Evolutionary conservation across 2,797 vertebrate genomes (phyloP).

Genomic region (Myotis vivesi): DNA sequence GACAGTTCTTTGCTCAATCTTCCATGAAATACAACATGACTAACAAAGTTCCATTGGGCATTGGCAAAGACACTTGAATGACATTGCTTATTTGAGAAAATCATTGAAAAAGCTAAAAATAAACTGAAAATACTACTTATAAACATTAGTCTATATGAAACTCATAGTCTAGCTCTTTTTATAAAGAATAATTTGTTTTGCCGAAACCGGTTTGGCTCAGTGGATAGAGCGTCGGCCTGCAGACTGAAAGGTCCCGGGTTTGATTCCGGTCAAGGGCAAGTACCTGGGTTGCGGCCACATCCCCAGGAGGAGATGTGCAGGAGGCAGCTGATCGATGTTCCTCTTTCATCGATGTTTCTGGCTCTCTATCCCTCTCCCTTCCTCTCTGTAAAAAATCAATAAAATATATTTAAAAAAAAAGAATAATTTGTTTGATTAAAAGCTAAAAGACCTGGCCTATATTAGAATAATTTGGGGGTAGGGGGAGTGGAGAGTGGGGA

Average conservation of each 20-base stretch:
- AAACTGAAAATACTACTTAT: not conserved
- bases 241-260: no score
- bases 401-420: not conserved
- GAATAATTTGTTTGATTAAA: constrained; percentile 27
- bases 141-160: constrained; percentile 6
- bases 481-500: not conserved
- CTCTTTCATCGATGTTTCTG: no score
- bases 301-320: no score
- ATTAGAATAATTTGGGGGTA: not conserved
- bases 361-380: no score
- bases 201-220: no score
- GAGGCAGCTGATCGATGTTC: no score
- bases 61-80: not conserved
- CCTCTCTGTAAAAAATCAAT: no score
- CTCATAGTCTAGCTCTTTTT: not conserved
- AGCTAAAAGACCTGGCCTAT: not conserved
- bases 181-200: constrained; percentile 34
- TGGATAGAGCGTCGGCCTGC: no score
- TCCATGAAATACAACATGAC: not conserved
- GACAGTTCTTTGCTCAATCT: not conserved
- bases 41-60: not conserved
- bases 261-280: no score
- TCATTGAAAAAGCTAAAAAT: constrained; percentile 32
- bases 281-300: no score
- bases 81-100: constrained; percentile 41